Evolutionary conservation across 2,888 invertebrate genomes (phyloP), one percentile per base, ranked within the genome.

Genomic region (Standfussiana lucernea): DNA sequence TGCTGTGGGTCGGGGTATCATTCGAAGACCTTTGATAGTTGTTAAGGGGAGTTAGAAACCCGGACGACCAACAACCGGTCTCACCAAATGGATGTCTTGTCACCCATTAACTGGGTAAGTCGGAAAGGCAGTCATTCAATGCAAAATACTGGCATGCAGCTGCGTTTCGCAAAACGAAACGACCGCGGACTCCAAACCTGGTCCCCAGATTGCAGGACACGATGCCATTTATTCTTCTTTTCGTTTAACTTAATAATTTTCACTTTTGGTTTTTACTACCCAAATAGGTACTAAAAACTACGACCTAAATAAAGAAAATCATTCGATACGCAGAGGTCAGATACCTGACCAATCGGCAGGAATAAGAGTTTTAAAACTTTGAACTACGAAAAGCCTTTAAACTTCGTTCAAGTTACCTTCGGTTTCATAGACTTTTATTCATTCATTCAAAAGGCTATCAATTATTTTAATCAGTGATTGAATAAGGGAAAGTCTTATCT

Each of bases 391-490:
- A 72, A 68, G 47, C 50, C 21, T 50, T 65, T 40, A 32, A 84
- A 61, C 68, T 73, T 56, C 21, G 21, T 35, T 40, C 37, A 69
- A 73, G 13, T 69, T 82, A 45, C 35, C 6, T n/a, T 73, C 35
- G 47, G 35, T 68, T 74, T 40, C 15, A 45, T 13, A 15, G 68
- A 67, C 15, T 72, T 70, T 70, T 53, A 66, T 77, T 80, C 61
- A 56, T n/a, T 80, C 45, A 59, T 53, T 79, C 42, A 8, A 64
- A 50, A 53, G 37, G 18, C 42, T 80, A 65, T 80, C 68, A 80
- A 84, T 73, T 69, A 73, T 73, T 81, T 53, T 69, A 68, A 84
- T 80, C 40, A 42, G 61, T 35, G 32, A 28, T 62, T 71, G 50
- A 15, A 32, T n/a, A 32, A n/a, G n/a, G 24, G 7, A 35, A 28